phyloP scores from a whole-genome alignment of 2,888 invertebrate species.

The Eristalis pertinax region DNA sequence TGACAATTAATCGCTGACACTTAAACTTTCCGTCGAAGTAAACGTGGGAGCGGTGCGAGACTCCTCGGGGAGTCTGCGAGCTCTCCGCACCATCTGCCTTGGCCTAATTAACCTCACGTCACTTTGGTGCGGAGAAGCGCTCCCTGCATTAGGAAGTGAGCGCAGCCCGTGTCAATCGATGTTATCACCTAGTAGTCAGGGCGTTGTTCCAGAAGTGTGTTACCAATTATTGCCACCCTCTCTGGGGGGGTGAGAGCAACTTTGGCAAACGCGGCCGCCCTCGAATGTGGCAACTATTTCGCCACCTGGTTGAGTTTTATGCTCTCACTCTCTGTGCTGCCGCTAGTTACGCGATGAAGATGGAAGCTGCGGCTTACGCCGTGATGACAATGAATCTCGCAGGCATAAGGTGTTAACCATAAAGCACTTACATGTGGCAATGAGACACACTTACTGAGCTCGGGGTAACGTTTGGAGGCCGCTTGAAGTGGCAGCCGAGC shows the following conservation, averaged over 20 bases:
- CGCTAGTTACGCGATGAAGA: constrained; percentile 24
- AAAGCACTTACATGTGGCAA: constrained; percentile 41
- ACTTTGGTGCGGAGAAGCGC: background rate
- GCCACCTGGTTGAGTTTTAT: constrained; percentile 53
- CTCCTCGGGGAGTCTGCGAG: background rate
- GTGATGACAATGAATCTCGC: constrained; percentile 2
- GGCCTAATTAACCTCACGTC: constrained; percentile 16
- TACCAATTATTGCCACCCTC: background rate
- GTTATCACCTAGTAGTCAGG: constrained; percentile 12
- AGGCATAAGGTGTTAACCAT: constrained; percentile 21
- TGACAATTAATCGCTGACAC: background rate
- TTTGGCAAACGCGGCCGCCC: too few relatives aligned
- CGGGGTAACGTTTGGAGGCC: background rate
- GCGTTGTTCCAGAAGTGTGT: background rate
- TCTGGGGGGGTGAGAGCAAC: background rate
- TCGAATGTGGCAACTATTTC: constrained; percentile 33
- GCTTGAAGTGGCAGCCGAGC: background rate
- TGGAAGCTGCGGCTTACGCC: constrained; percentile 22
- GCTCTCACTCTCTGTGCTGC: background rate
- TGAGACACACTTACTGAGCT: constrained; percentile 16
- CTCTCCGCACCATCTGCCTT: constrained; percentile 2
- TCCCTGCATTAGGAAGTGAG: background rate
- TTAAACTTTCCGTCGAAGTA: constrained; percentile 5
- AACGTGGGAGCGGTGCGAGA: background rate
- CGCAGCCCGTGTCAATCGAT: constrained; percentile 9